These are phyloP conservation scores for Aviceda subcristata DNA, from an alignment of 2,113 vertebrate species.

Conservation along the genomic window DNA sequence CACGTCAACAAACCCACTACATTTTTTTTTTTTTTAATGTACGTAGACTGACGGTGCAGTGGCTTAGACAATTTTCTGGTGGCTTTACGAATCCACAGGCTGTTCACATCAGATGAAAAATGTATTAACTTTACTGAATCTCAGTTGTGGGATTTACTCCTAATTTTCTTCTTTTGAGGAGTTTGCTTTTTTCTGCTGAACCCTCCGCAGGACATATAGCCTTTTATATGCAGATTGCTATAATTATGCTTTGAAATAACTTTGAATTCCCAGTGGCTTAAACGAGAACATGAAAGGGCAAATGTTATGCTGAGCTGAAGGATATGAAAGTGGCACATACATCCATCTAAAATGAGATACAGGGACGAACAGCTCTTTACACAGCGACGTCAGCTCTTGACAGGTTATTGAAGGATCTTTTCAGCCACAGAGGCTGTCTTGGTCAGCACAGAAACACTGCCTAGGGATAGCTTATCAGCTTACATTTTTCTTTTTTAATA, in stretches of 20 bases:
- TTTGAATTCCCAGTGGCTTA: conserved; percentile 75
- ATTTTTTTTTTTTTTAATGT: neutral
- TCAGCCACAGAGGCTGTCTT: conserved; percentile 13
- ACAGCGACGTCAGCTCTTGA: conserved; percentile 52
- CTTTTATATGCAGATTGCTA: conserved; percentile 82
- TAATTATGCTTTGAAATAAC: conserved; percentile 82
- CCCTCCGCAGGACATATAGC: conserved; percentile 67
- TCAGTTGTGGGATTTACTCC: conserved; percentile 74
- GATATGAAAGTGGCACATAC: conserved; percentile 62
- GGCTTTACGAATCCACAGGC: conserved; percentile 35
- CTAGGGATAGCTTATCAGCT: conserved; percentile 66
- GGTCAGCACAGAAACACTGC: neutral
- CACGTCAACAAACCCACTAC: neutral
- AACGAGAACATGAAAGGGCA: conserved; percentile 79
- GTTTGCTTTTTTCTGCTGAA: conserved; percentile 57
- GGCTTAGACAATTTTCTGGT: conserved; percentile 56
- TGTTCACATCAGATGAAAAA: conserved; percentile 71
- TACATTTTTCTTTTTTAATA: conserved; percentile 51
- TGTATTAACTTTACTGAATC: conserved; percentile 64
- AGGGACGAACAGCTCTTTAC: conserved; percentile 59
- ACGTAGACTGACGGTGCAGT: neutral
- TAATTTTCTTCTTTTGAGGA: conserved; percentile 72
- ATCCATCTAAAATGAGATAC: conserved; percentile 71
- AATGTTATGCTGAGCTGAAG: conserved; percentile 71
- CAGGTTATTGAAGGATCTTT: conserved; percentile 68